Base-by-base conservation (phyloP, 1,140 invertebrate species). In the Holcopasites calliopsidis region DNA sequence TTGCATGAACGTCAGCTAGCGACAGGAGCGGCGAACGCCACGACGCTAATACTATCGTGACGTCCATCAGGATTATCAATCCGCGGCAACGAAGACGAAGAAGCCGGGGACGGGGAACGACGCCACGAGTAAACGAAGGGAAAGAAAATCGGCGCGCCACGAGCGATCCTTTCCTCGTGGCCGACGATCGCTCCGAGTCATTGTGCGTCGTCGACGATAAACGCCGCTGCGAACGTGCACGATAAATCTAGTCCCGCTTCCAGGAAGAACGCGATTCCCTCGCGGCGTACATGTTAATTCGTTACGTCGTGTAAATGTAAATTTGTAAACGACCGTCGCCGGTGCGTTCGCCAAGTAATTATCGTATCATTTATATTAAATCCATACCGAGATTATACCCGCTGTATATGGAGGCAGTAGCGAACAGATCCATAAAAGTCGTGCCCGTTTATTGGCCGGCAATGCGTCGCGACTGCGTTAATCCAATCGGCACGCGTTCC, bases 31-130 rank as follows among this genome's bases (percentile, higher is more conserved):
- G 70, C 79, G 77, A 85, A 65, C 80, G 62, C 57, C 81, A 62
- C 70, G 86, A 86, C 87, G 83, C 85, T 89, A 89, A 89, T 88
- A 77, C 88, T 85, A 86, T 85, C 86, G 87, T 80, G 61, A 88
- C 77, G 87, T 86, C 85, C 82, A 85, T 89, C 89, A 86, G 85
- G 86, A 89, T 89, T 89, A 89, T 80, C 79, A 72, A 78, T 73
- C 73, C 79, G 57, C 82, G 49, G 71, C 66, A 83, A 83, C 80
- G 64, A 71, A 75, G 71, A 79, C 71, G 80, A 81, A 77, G 66
- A 77, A 31, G 68, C 49, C 31, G 18, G 11, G 18, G 26, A 42
- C 60, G 42, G n/a, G n/a, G 49, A 21, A 71, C 57, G n/a, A 65
- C 26, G 21, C 38, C 6, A 58, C 6, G 21, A 28, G 55, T 21